A percentile compares a stretch with the other conserved stretches of the same genome.
These are phyloP conservation scores for Margarornis squamiger DNA, from an alignment of 2,797 vertebrate species.

Conservation along the genomic window DNA sequence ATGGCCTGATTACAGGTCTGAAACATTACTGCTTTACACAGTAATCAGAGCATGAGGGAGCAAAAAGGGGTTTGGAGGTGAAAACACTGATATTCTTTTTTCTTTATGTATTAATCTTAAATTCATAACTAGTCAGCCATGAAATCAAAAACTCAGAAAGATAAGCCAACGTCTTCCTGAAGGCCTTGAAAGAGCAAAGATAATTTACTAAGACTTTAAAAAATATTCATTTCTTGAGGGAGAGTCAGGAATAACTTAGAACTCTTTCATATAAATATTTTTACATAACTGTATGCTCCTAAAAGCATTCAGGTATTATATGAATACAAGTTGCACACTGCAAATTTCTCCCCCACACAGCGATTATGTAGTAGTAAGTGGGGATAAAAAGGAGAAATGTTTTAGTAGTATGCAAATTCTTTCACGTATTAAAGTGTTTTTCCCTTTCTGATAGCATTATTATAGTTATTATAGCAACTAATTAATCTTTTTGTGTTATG, in stretches of 20 bases:
- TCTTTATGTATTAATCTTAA: background rate
- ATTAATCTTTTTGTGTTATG: background rate
- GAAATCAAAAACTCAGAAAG: slow-evolving; percentile 26
- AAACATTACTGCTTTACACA: background rate
- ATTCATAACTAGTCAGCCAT: background rate
- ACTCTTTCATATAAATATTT: background rate
- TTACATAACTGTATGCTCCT: background rate
- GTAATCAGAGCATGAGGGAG: background rate
- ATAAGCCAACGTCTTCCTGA: background rate
- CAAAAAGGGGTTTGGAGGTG: background rate
- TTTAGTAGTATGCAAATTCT: background rate
- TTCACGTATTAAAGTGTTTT: background rate
- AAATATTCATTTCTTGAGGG: background rate
- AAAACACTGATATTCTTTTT: background rate
- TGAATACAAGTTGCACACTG: background rate
- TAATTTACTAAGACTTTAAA: background rate
- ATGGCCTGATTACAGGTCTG: background rate
- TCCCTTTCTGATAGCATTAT: background rate
- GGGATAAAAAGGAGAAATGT: background rate
- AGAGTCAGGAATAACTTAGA: background rate
- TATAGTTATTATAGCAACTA: background rate
- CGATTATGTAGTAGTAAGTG: background rate
- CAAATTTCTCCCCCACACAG: background rate
- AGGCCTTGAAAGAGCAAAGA: background rate
- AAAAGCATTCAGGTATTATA: background rate